phyloP scores from a whole-genome alignment of 2,888 invertebrate species.

The Oconnorella tubifera region DNA sequence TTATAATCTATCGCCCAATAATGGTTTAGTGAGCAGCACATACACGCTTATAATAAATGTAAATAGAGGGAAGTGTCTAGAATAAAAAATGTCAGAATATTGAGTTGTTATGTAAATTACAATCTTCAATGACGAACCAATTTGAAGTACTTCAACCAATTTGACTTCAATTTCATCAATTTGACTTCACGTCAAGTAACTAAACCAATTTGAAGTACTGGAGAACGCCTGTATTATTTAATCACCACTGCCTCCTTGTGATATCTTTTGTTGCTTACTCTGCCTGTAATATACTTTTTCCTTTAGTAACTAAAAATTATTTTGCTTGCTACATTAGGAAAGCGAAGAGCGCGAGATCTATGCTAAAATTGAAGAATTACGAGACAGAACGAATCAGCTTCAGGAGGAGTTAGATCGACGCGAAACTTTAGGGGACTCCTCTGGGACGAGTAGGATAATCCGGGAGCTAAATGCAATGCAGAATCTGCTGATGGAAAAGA shows the following conservation, averaged over 20 bases:
- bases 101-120: neutral
- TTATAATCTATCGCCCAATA: too few relatives aligned
- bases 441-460: constrained; percentile 35
- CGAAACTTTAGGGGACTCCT: constrained; percentile 39
- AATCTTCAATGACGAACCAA: neutral
- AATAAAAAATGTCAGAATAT: constrained; percentile 1
- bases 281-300: too few relatives aligned
- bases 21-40: too few relatives aligned
- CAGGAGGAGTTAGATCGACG: constrained; percentile 42
- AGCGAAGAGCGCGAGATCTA: constrained; percentile 51
- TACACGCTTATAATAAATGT: too few relatives aligned
- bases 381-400: constrained; percentile 46
- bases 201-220: too few relatives aligned
- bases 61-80: too few relatives aligned
- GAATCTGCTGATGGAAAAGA: constrained; percentile 44
- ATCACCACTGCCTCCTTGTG: too few relatives aligned
- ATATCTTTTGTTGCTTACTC: too few relatives aligned
- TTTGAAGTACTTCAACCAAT: too few relatives aligned
- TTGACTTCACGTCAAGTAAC: too few relatives aligned
- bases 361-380: constrained; percentile 49
- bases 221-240: too few relatives aligned
- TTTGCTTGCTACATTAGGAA: neutral
- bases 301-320: neutral
- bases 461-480: constrained; percentile 42
- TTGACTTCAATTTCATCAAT: too few relatives aligned